Percentiles rank a stretch among this genome's conserved stretches.
These are phyloP conservation scores for Henicopernis longicauda DNA, from an alignment of 2,113 vertebrate species.

Conservation along the genomic window DNA sequence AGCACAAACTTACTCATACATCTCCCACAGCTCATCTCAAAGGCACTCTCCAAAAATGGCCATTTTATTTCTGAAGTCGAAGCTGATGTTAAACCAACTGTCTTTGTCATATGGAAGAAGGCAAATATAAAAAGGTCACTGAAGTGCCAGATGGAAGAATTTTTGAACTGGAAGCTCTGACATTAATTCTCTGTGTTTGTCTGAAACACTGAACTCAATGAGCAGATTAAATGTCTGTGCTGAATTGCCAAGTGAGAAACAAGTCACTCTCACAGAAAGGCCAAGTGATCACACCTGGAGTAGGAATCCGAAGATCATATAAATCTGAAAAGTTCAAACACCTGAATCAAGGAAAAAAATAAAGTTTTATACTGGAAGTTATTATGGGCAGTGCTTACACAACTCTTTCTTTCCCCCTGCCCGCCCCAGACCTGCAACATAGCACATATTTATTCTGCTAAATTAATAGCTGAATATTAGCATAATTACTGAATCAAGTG, in stretches of 20 bases:
- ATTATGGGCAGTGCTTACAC: background rate
- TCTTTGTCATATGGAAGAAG: conserved; percentile 34
- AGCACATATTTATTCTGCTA: background rate
- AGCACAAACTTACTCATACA: background rate
- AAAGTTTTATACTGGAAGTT: background rate
- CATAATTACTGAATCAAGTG: background rate
- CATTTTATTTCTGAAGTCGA: background rate
- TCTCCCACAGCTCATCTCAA: background rate
- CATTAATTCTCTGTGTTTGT: conserved; percentile 35
- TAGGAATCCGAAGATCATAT: background rate
- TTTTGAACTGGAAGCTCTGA: conserved; percentile 44
- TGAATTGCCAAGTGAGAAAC: background rate
- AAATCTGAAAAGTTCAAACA: background rate
- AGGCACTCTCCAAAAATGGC: background rate
- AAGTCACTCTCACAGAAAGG: background rate
- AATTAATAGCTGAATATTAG: background rate
- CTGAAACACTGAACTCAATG: conserved; percentile 11
- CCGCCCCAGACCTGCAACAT: background rate
- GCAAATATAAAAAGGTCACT: conserved; percentile 51
- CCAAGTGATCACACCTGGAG: background rate
- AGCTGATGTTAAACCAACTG: conserved; percentile 46
- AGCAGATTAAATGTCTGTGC: conserved; percentile 4
- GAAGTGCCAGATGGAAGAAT: conserved; percentile 44
- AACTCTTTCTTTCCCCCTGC: background rate
- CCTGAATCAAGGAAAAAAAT: background rate